phyloP scores from a whole-genome alignment of 2,888 invertebrate genomes.

The Tetragonisca angustula region DNA sequence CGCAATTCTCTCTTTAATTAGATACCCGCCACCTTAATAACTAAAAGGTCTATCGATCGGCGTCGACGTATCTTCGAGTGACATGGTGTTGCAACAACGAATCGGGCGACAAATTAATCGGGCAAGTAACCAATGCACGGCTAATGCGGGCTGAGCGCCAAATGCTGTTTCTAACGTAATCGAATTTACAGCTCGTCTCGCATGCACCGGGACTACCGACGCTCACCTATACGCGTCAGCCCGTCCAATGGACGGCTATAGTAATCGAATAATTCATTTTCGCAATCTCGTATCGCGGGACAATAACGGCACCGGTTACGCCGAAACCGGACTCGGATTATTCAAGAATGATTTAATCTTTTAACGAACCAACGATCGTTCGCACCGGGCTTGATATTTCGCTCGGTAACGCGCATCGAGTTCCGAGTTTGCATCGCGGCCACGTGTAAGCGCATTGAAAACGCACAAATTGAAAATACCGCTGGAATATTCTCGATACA shows the following conservation, averaged over 20 bases:
- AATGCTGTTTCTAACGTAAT: constrained; percentile 75
- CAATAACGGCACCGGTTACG: constrained; percentile 28
- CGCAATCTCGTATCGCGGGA: constrained; percentile 45
- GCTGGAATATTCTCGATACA: background rate
- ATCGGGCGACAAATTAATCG: constrained; percentile 67
- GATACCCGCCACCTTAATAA: constrained; percentile 5
- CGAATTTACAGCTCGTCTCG: constrained; percentile 72
- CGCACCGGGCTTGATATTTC: background rate
- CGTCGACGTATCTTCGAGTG: constrained; percentile 52
- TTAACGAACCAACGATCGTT: background rate
- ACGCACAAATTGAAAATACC: background rate
- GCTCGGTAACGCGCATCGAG: background rate
- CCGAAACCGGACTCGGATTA: constrained; percentile 6
- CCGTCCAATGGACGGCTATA: constrained; percentile 47
- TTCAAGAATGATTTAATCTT: constrained; percentile 37
- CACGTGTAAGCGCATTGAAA: background rate
- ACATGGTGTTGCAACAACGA: constrained; percentile 39
- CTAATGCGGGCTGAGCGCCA: constrained; percentile 66
- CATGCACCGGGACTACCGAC: constrained; percentile 9
- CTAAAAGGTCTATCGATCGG: constrained; percentile 16
- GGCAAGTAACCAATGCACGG: constrained; percentile 62
- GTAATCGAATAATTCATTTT: constrained; percentile 59
- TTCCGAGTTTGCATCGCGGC: background rate
- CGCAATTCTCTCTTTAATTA: constrained; percentile 37
- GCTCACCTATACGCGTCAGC: constrained; percentile 45